Percentiles rank a stretch among this genome's conserved stretches.
These are phyloP conservation scores for Amniataba percoides DNA, from an alignment of 2,797 vertebrate genomes.

Conservation along the genomic window DNA sequence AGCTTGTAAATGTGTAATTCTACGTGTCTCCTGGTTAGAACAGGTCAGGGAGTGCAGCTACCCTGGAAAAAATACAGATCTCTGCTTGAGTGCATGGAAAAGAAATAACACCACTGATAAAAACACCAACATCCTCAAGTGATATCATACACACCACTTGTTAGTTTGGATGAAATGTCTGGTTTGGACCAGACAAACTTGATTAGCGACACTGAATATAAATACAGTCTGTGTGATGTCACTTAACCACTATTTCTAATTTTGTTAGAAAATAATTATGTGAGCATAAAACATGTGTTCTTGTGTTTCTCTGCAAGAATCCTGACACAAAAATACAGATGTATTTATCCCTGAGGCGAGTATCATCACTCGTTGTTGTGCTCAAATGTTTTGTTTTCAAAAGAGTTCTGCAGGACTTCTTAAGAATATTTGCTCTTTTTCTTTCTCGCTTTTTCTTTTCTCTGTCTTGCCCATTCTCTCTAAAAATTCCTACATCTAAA, in stretches of 20 bases:
- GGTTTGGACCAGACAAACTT: not conserved
- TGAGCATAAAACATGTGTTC: not conserved
- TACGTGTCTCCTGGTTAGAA: not conserved
- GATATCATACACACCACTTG: not conserved
- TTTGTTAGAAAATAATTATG: not conserved
- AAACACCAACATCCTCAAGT: not conserved
- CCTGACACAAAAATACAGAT: not conserved
- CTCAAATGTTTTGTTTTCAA: slow-evolving; percentile 5
- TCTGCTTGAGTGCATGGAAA: not conserved
- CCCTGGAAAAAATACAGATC: not conserved
- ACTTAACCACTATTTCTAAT: not conserved
- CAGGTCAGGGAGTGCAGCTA: not conserved
- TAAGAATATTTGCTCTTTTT: not conserved
- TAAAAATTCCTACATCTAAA: not conserved
- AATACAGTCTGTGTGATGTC: not conserved
- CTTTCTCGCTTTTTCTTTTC: not conserved
- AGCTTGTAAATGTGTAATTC: slow-evolving; percentile 1
- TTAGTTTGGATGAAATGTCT: not conserved
- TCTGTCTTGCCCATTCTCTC: not conserved
- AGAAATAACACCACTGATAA: not conserved
- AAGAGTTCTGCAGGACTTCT: not conserved
- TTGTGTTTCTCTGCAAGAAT: not conserved
- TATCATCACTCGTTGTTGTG: not conserved
- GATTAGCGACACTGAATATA: not conserved
- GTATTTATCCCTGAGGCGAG: not conserved